phyloP scores from a whole-genome alignment of 2,113 vertebrate species.

The Tragelaphus buxtoni region DNA sequence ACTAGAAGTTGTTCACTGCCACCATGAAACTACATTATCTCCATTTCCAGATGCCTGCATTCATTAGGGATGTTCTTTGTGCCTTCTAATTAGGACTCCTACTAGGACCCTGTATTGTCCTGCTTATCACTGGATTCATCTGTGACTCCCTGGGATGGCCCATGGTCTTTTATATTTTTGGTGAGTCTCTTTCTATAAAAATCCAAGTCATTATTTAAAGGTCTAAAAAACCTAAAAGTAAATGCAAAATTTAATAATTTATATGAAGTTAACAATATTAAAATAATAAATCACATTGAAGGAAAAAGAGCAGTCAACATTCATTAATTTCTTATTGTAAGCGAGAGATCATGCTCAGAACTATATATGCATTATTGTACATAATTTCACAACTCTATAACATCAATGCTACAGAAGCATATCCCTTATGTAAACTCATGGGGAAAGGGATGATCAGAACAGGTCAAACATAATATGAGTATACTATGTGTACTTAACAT shows the following conservation, averaged over 20 bases:
- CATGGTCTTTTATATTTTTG: slow-evolving; percentile 85
- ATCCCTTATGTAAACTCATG: not conserved
- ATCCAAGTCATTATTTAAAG: not conserved
- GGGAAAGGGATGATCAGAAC: not conserved
- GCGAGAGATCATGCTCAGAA: not conserved
- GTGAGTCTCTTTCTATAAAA: slow-evolving; percentile 72
- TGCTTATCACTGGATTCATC: slow-evolving; percentile 83
- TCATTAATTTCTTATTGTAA: not conserved
- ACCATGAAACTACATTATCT: not conserved
- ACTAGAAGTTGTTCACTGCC: not conserved
- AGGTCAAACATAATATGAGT: not conserved
- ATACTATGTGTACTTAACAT: not conserved
- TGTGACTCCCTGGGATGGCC: slow-evolving; percentile 85
- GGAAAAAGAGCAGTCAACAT: not conserved
- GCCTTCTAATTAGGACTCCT: slow-evolving; percentile 51
- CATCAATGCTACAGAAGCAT: not conserved
- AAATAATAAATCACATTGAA: not conserved
- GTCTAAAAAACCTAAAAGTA: not conserved
- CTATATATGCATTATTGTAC: not conserved
- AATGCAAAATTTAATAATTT: not conserved
- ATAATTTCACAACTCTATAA: not conserved
- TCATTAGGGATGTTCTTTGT: not conserved
- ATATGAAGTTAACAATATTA: not conserved
- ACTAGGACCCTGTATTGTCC: slow-evolving; percentile 82
- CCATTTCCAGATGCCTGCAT: not conserved